Evolutionary conservation across 2,888 invertebrate species (phyloP).

Genomic region (Odontothrips loti): DNA sequence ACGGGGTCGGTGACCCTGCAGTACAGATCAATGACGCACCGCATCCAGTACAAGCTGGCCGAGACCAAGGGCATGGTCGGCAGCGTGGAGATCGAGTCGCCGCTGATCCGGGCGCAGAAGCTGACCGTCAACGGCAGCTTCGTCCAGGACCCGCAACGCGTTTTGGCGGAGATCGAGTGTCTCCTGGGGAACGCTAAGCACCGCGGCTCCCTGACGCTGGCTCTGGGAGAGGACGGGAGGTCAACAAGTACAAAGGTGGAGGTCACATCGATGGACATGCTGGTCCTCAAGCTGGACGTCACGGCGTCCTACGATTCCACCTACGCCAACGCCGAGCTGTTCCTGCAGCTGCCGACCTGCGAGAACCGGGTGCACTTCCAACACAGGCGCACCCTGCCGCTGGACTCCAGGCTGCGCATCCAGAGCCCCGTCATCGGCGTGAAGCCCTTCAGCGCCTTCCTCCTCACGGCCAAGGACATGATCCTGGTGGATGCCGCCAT

Average conservation of each 20-base stretch:
- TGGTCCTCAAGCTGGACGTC: not conserved
- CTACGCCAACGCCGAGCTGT: not conserved
- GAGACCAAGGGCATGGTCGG: slow-evolving; percentile 31
- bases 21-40: slow-evolving; percentile 30
- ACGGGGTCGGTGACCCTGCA: slow-evolving; percentile 30
- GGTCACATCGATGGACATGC: not conserved
- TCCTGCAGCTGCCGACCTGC: not conserved
- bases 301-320: not conserved
- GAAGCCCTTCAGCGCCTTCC: not conserved
- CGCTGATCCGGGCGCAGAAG: slow-evolving; percentile 34
- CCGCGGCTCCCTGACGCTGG: not conserved
- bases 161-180: not conserved
- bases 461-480: not conserved
- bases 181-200: not conserved
- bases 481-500: slow-evolving; percentile 27
- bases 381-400: not conserved
- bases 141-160: not conserved
- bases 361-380: not conserved
- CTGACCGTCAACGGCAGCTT: slow-evolving; percentile 26
- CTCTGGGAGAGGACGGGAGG: not conserved
- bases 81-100: slow-evolving; percentile 38
- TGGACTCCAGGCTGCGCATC: not conserved
- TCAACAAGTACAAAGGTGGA: not conserved
- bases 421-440: not conserved
- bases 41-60: slow-evolving; percentile 31